Conservation (phyloP, 1,140 invertebrate genomes). For the Pseudomyrmex gracilis region DNA sequence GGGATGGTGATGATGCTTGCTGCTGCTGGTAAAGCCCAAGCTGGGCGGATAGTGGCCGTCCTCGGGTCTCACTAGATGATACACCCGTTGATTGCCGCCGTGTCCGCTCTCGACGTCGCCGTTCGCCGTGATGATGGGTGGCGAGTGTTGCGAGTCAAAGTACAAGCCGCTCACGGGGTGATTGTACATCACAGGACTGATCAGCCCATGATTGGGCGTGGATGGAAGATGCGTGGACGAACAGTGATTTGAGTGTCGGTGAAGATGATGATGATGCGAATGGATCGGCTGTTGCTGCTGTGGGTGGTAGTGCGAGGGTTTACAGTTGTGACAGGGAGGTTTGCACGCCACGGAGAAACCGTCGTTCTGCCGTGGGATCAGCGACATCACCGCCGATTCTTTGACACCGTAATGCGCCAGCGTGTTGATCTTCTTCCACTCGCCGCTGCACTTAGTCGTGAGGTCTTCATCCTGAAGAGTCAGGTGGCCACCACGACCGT, state of each 20-base stretch:
- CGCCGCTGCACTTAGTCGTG: slow-evolving; percentile 94
- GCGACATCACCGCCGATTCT: slow-evolving; percentile 97
- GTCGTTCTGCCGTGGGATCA: slow-evolving; percentile 95
- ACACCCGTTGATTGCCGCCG: slow-evolving; percentile 89
- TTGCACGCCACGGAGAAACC: slow-evolving; percentile 92
- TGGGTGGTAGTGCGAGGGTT: slow-evolving; percentile 80
- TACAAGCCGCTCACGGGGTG: slow-evolving; percentile 86
- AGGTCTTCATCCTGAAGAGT: slow-evolving; percentile 97
- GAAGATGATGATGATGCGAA: slow-evolving; percentile 77
- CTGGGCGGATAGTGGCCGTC: slow-evolving; percentile 88
- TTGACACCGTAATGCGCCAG: slow-evolving; percentile 97
- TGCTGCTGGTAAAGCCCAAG: slow-evolving; percentile 81
- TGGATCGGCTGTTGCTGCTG: slow-evolving; percentile 64
- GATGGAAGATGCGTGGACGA: slow-evolving; percentile 80
- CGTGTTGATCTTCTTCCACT: slow-evolving; percentile 96
- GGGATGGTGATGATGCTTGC: slow-evolving; percentile 87
- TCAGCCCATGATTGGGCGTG: slow-evolving; percentile 80
- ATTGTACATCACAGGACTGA: slow-evolving; percentile 82
- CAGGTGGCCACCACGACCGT: slow-evolving; percentile 95
- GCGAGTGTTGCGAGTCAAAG: slow-evolving; percentile 86
- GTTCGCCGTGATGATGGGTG: slow-evolving; percentile 91
- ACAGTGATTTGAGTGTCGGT: slow-evolving; percentile 81
- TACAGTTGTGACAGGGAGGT: slow-evolving; percentile 93
- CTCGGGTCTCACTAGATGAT: slow-evolving; percentile 94
- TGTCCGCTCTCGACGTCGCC: slow-evolving; percentile 90